These are phyloP conservation scores for Psophia crepitans DNA, from an alignment of 2,113 vertebrate species.

Conservation along the genomic window DNA sequence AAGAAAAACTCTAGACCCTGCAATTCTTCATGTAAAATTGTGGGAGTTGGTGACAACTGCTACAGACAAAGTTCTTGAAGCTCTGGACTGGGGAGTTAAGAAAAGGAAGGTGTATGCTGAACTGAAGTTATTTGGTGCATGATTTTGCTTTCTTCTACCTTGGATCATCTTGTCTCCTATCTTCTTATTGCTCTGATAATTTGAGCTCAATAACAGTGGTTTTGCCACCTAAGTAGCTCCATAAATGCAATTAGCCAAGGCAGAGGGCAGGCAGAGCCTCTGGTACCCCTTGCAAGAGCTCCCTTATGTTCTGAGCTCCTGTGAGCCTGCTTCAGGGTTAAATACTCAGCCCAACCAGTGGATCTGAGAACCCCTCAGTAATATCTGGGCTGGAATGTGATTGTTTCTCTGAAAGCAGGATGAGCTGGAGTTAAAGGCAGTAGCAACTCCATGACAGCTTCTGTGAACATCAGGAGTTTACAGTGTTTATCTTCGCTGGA, in stretches of 20 bases:
- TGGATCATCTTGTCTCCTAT: neutral
- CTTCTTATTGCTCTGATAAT: neutral
- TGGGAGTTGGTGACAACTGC: neutral
- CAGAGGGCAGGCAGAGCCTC: neutral
- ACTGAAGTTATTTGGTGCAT: neutral
- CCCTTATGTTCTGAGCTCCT: neutral
- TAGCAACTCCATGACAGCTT: neutral
- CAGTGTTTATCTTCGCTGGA: constrained; percentile 47
- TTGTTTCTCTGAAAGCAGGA: neutral
- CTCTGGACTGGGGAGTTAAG: neutral
- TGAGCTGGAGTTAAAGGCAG: neutral
- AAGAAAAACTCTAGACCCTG: neutral
- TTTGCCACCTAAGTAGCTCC: neutral
- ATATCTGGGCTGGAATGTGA: neutral
- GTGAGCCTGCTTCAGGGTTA: neutral
- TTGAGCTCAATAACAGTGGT: neutral
- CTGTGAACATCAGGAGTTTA: neutral
- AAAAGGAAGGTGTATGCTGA: neutral
- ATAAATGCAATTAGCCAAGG: neutral
- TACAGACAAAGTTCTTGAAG: neutral
- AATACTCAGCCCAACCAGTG: neutral
- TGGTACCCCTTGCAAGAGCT: neutral
- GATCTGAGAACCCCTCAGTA: neutral
- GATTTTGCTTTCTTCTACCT: neutral
- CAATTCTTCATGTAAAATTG: rapidly evolving